Evolutionary conservation across 1,140 invertebrate genomes (phyloP), one percentile per base, ranked within the genome.

Genomic region (Drosophila carrolli): DNA sequence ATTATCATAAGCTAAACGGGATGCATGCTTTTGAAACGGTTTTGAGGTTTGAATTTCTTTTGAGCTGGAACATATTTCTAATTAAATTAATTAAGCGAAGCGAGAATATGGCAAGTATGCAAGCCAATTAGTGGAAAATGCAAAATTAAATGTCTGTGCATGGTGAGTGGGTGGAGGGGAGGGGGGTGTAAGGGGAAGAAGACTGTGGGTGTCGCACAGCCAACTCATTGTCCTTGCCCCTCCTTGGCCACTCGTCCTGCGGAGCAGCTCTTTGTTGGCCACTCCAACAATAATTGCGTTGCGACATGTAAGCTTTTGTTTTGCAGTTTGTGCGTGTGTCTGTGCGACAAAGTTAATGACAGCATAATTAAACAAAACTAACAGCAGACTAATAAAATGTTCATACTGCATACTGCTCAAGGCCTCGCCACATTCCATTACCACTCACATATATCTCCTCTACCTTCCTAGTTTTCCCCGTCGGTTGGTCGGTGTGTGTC

Each of bases 351-450:
- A 78, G 76, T 89, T 88, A 88, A 88, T 84, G 84, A 88, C 84
- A 84, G 84, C 84, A 88, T 88, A 89, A 88, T 88, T 88, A 88
- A 89, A 89, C 80, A 89, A 88, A 89, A 84, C 84, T 81, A 88
- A 89, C 84, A 88, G 80, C 68, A 78, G 84, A 78, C 84, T 88
- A 89, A 88, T 88, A 89, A 88, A 88, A 88, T 81, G 77, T 83
- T 72, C 80, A 75, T 81, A 65, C 65, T 78, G 72, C 73, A 65
- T 59, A 65, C 70, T 58, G 68, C 84, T 76, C 53, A 66, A 73
- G 76, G 67, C 75, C 66, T 62, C 41, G 19, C 44, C 62, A 47
- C 58, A 55, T 56, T 23, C 23, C 38, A n/a, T 38, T 37, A 27
- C 50, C 40, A 32, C 56, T 9, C 51, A n/a, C 68, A 38, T 37